Evolutionary conservation across 2,888 invertebrate genomes (phyloP).

Genomic region (Furcula furcula): DNA sequence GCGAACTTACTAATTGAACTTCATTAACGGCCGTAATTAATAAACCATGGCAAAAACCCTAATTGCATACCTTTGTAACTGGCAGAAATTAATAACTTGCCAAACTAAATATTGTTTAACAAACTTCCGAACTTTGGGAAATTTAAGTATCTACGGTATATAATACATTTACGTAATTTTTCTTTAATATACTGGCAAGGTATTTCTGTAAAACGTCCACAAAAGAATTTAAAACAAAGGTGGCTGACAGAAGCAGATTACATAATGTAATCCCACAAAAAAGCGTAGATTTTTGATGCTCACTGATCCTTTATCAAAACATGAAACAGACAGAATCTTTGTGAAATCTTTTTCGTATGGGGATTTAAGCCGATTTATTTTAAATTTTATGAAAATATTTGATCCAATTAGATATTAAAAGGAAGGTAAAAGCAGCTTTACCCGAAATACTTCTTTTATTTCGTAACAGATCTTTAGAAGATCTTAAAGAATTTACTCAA

Average conservation of each 20-base stretch:
- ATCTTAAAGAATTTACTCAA: no score
- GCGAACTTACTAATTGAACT: conserved; percentile 51
- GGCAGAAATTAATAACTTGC: conserved; percentile 21
- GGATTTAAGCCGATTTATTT: conserved; percentile 3
- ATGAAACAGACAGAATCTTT: conserved; percentile 15
- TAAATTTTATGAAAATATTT: neutral
- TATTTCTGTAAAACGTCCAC: neutral
- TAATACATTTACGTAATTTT: neutral
- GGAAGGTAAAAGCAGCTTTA: no score
- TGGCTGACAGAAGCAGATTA: conserved; percentile 23
- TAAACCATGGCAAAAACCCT: conserved; percentile 39
- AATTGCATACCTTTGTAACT: conserved; percentile 33
- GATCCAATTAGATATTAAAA: no score
- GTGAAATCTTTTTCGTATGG: conserved; percentile 17
- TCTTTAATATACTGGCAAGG: neutral
- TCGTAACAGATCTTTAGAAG: no score
- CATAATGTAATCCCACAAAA: conserved; percentile 27
- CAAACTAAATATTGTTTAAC: conserved; percentile 11
- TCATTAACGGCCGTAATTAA: conserved; percentile 54
- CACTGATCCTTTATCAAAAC: conserved; percentile 30
- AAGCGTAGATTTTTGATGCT: conserved; percentile 18
- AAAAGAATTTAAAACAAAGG: conserved; percentile 4
- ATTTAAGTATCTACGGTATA: neutral
- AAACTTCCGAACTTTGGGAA: conserved; percentile 3
- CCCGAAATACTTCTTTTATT: no score